Conservation (phyloP, 2,113 vertebrate species). For the Mirounga angustirostris region DNA sequence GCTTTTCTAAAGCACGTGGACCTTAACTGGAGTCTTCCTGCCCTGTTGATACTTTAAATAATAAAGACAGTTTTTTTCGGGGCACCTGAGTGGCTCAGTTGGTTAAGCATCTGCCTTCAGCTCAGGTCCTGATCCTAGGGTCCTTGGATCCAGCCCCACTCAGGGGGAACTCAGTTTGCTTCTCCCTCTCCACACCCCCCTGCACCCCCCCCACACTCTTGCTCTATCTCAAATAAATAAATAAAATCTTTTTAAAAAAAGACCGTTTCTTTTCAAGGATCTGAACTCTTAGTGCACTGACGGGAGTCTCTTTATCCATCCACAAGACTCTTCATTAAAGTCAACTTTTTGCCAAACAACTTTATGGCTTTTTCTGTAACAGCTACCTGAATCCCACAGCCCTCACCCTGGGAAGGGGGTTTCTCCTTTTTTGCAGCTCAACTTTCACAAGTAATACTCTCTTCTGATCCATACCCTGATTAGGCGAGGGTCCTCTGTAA, state of each 20-base stretch:
- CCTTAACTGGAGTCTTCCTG: neutral
- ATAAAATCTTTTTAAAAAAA: neutral
- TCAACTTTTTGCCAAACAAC: neutral
- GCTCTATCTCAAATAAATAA: neutral
- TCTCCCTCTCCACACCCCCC: neutral
- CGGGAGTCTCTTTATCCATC: neutral
- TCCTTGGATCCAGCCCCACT: neutral
- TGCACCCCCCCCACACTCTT: rapidly evolving
- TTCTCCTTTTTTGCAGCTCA: neutral
- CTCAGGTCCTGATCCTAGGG: neutral
- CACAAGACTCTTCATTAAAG: neutral
- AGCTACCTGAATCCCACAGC: neutral
- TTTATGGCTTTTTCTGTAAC: neutral
- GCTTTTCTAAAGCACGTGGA: neutral
- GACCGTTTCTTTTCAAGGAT: neutral
- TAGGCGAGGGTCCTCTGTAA: neutral
- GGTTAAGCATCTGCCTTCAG: neutral
- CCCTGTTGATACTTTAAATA: neutral
- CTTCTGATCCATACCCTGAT: neutral
- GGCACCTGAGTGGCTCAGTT: neutral
- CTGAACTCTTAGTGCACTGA: neutral
- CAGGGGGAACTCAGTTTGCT: neutral
- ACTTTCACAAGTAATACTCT: neutral
- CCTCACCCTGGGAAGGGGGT: neutral
- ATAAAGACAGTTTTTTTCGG: neutral